These are phyloP conservation scores for Agelaius phoeniceus DNA, from an alignment of 2,113 vertebrate genomes.

Conservation along the genomic window DNA sequence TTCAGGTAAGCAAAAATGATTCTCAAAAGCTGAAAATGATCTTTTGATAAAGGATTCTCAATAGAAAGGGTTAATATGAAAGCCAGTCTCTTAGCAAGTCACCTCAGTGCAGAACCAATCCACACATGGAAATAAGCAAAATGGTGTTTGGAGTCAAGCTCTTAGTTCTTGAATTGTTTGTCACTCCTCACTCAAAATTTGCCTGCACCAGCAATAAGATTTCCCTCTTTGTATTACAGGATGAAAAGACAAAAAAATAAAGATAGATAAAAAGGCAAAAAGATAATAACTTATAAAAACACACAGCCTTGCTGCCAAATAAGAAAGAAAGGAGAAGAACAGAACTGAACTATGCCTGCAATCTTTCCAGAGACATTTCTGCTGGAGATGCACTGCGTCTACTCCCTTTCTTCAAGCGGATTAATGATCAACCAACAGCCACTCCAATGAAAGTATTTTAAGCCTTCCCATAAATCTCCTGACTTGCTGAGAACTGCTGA, in stretches of 20 bases:
- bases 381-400: neutral
- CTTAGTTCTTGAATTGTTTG: neutral
- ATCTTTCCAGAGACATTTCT: slow-evolving; percentile 2
- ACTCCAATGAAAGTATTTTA: slow-evolving; percentile 41
- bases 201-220: neutral
- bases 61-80: neutral
- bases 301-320: neutral
- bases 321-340: neutral
- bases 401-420: slow-evolving; percentile 20
- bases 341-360: neutral
- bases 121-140: neutral
- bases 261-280: neutral
- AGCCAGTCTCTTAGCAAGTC: neutral
- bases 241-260: neutral
- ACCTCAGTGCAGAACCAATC: neutral
- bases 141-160: neutral
- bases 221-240: neutral
- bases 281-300: neutral
- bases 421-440: slow-evolving; percentile 25
- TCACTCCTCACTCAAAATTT: neutral
- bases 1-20: neutral
- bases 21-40: neutral
- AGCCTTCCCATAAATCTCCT: slow-evolving; percentile 36
- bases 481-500: slow-evolving; percentile 47
- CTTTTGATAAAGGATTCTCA: neutral